A percentile compares a stretch with the other conserved stretches of the same genome.
phyloP scores from a whole-genome alignment of 2,888 invertebrate genomes.

The Yponomeuta cagnagella region DNA sequence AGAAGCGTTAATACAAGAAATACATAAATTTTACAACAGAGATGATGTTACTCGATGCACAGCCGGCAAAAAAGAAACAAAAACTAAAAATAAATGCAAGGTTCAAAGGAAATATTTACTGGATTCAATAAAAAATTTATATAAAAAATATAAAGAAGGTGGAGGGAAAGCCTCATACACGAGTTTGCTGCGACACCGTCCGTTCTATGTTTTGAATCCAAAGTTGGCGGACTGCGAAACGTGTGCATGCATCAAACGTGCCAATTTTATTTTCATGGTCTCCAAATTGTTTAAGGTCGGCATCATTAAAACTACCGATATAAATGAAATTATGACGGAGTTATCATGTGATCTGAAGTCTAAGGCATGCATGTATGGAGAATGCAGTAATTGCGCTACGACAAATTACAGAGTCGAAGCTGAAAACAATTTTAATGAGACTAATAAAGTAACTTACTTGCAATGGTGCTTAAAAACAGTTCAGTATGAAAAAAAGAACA shows the following conservation, averaged over 20 bases:
- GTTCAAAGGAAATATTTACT: conserved; percentile 10
- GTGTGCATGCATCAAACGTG: conserved; percentile 14
- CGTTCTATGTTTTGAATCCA: conserved; percentile 13
- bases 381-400: conserved; percentile 12
- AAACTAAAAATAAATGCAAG: conserved; percentile 15
- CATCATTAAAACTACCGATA: conserved; percentile 10
- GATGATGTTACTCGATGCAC: conserved; percentile 12
- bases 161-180: conserved; percentile 10
- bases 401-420: conserved; percentile 12
- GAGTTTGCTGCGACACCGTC: conserved; percentile 14
- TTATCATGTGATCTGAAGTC: conserved; percentile 14
- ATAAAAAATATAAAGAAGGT: conserved; percentile 13
- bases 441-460: conserved; percentile 13
- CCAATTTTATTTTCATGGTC: conserved; percentile 14
- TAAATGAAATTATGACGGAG: conserved; percentile 7
- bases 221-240: conserved; percentile 7
- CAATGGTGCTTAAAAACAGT: conserved; percentile 14
- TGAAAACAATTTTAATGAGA: conserved; percentile 12
- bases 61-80: conserved; percentile 10
- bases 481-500: conserved; percentile 14
- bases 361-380: conserved; percentile 15
- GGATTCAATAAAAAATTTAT: conserved; percentile 12
- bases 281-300: conserved; percentile 10
- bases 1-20: neutral
- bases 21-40: conserved; percentile 12